These are phyloP conservation scores for Drosophila birchii DNA, from an alignment of 2,888 invertebrate species.

Conservation along the genomic window DNA sequence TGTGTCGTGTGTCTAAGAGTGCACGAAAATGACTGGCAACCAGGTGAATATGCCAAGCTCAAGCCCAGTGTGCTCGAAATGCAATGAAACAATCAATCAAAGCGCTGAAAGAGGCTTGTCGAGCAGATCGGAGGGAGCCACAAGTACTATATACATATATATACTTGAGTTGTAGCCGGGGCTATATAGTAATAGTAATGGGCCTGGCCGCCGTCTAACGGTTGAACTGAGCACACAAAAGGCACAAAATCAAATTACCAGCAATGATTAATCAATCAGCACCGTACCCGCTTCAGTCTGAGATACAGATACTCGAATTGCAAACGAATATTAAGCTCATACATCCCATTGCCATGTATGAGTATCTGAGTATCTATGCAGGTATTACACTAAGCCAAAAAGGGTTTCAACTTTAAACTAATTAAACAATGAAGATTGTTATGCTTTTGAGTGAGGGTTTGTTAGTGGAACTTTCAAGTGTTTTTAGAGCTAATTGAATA, in stretches of 20 bases:
- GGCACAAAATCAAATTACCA: slow-evolving; percentile 80
- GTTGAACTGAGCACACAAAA: slow-evolving; percentile 60
- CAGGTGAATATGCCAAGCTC: slow-evolving; percentile 69
- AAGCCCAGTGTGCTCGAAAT: slow-evolving; percentile 62
- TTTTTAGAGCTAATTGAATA: not conserved
- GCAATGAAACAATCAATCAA: slow-evolving; percentile 80
- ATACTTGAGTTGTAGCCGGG: slow-evolving; percentile 1
- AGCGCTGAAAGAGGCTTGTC: slow-evolving; percentile 69
- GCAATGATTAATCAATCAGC: slow-evolving; percentile 80
- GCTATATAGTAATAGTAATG: slow-evolving; percentile 21
- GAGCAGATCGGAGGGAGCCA: slow-evolving; percentile 24
- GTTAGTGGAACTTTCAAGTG: not conserved
- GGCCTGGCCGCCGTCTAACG: slow-evolving; percentile 58
- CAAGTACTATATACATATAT: slow-evolving; percentile 8
- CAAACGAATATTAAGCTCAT: slow-evolving; percentile 17
- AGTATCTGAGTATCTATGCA: slow-evolving; percentile 4
- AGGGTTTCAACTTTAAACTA: not conserved
- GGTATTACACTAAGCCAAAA: slow-evolving; percentile 37
- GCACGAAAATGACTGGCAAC: slow-evolving; percentile 48
- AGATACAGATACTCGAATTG: slow-evolving; percentile 17
- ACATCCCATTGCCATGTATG: slow-evolving; percentile 15
- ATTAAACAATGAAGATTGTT: not conserved
- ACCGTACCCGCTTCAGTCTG: slow-evolving; percentile 42
- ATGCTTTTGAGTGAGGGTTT: not conserved
- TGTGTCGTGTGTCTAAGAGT: slow-evolving; percentile 50